Percentiles rank a stretch among this genome's conserved stretches.
phyloP scores from a whole-genome alignment of 2,888 invertebrate genomes.

The Kryphioiulus occultus region DNA sequence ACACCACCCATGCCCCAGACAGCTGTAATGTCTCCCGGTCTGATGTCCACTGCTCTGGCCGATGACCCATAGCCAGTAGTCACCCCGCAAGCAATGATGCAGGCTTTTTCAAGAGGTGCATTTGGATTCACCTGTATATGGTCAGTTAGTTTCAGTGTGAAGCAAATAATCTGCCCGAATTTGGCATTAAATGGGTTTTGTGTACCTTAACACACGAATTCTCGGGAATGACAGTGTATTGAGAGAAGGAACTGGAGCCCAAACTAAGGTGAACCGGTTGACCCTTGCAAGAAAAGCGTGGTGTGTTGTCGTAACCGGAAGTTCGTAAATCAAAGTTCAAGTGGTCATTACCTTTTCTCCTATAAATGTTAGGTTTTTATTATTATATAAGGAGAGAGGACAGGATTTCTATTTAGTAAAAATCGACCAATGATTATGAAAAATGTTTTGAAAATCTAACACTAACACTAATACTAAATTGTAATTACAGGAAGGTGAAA shows the following conservation, averaged over 20 bases:
- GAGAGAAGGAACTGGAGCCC: slow-evolving; percentile 44
- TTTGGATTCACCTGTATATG: slow-evolving; percentile 45
- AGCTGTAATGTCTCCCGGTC: slow-evolving; percentile 43
- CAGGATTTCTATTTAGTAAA: too few species aligned
- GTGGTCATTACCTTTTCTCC: not conserved
- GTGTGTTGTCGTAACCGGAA: not conserved
- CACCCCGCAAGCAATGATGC: slow-evolving; percentile 45
- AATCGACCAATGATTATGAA: too few species aligned
- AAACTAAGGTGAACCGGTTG: not conserved
- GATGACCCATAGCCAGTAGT: slow-evolving; percentile 47
- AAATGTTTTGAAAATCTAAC: too few species aligned
- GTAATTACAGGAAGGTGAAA: too few species aligned
- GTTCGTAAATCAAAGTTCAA: not conserved
- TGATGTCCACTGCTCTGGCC: slow-evolving; percentile 40
- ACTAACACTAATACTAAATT: too few species aligned
- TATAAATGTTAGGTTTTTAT: not conserved
- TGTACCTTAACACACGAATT: slow-evolving; percentile 45
- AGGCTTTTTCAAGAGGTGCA: slow-evolving; percentile 36
- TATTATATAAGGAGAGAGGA: too few species aligned
- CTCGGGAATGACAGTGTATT: slow-evolving; percentile 47
- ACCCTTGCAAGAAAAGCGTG: slow-evolving; percentile 38
- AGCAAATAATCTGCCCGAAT: too few species aligned
- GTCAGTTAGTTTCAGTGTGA: too few species aligned
- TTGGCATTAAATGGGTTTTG: too few species aligned
- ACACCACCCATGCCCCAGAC: slow-evolving; percentile 50